A percentile compares a stretch with the other conserved stretches of the same genome.
Conservation (phyloP, 2,113 vertebrate species). For the Ptychochromis oligacanthus region DNA sequence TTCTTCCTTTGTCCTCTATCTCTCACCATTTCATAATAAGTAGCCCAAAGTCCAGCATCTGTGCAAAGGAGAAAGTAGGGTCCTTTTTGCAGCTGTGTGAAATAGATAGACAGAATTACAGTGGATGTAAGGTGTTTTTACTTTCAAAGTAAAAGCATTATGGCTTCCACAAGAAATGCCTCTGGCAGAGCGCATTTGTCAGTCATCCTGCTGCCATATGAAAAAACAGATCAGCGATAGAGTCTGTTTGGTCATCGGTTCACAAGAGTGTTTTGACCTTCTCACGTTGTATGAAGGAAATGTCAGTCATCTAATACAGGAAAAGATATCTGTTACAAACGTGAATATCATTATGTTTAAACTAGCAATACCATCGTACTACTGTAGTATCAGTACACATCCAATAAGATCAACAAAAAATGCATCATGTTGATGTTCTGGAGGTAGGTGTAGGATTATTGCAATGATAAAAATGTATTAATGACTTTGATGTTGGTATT, state of each 20-base stretch:
- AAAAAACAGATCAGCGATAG: neutral
- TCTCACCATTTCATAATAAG: conserved; percentile 24
- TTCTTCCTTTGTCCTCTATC: neutral
- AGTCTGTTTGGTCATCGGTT: neutral
- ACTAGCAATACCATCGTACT: neutral
- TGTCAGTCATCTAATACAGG: neutral
- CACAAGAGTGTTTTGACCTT: neutral
- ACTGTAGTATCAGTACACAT: neutral
- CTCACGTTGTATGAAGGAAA: neutral
- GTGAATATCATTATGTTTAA: too few species aligned
- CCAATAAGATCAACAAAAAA: neutral
- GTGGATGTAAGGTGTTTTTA: conserved; percentile 26
- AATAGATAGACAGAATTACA: conserved; percentile 24
- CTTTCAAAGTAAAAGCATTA: conserved; percentile 67
- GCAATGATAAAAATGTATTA: neutral
- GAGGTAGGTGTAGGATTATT: neutral
- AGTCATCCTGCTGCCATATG: neutral
- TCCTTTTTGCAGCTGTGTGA: conserved; percentile 36
- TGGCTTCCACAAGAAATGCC: neutral
- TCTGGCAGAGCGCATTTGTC: neutral
- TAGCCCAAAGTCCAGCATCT: conserved; percentile 51
- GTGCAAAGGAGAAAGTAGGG: conserved; percentile 40
- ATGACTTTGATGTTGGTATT: neutral
- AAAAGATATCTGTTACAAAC: neutral
- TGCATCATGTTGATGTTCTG: neutral